Percentiles rank a stretch among this genome's conserved stretches.
Evolutionary conservation across 2,888 invertebrate species (phyloP).

Genomic region (Imbricaverruca yamaguchii): DNA sequence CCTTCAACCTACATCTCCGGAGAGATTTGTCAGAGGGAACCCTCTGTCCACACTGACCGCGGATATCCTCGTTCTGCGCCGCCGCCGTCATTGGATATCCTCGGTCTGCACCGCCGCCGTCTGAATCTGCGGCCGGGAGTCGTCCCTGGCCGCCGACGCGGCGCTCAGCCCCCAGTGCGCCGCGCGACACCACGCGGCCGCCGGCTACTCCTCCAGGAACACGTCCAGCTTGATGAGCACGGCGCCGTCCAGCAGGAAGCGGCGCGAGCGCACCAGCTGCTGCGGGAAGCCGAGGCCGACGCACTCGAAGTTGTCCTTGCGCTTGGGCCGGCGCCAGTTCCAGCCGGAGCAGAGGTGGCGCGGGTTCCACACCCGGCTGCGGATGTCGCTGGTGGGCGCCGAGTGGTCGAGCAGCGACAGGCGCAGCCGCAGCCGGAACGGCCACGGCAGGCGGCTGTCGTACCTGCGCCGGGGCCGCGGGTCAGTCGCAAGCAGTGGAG

Average conservation of each 20-base stretch:
- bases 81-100: no score
- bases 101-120: no score
- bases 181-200: neutral
- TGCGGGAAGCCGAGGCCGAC: constrained; percentile 48
- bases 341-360: constrained; percentile 41
- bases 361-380: constrained; percentile 43
- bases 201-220: constrained; percentile 41
- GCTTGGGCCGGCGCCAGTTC: constrained; percentile 43
- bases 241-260: constrained; percentile 46
- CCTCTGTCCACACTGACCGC: no score
- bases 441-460: constrained; percentile 42
- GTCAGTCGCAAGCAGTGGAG: no score
- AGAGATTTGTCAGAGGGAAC: no score
- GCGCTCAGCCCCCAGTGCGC: neutral
- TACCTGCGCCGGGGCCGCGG: constrained; percentile 35
- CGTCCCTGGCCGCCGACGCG: neutral
- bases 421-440: constrained; percentile 41
- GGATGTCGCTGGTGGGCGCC: constrained; percentile 36
- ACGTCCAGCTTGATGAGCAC: constrained; percentile 50
- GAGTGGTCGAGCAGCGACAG: constrained; percentile 40
- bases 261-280: constrained; percentile 44
- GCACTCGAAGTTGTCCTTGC: constrained; percentile 42
- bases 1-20: no score
- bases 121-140: no score
- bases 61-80: no score